phyloP scores from a whole-genome alignment of 2,888 invertebrate genomes.

The Macrophya alboannulata region DNA sequence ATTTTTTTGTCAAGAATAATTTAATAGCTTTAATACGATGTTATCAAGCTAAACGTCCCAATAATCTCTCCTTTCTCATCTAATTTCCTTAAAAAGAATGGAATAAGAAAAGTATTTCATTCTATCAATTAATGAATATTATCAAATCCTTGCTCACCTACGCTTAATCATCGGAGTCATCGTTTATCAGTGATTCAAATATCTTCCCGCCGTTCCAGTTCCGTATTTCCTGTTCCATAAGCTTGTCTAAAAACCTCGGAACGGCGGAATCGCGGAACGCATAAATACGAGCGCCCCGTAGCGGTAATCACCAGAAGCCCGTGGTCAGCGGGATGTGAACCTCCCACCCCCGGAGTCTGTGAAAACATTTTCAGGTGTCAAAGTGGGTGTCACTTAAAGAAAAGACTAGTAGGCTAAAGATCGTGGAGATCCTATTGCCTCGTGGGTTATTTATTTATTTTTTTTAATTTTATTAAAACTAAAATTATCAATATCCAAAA shows the following conservation, averaged over 20 bases:
- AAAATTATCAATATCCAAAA: too few relatives aligned
- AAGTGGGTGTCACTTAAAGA: constrained; percentile 15
- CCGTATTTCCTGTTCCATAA: background rate
- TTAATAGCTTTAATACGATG: background rate
- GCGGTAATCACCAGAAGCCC: background rate
- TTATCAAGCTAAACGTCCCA: too few relatives aligned
- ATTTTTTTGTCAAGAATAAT: background rate
- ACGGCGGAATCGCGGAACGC: background rate
- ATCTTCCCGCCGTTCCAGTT: background rate
- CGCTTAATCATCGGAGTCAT: background rate
- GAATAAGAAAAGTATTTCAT: background rate
- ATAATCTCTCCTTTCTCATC: background rate
- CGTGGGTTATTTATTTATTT: background rate
- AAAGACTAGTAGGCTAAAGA: background rate
- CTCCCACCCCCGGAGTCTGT: background rate
- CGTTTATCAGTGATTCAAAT: background rate
- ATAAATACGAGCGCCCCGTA: background rate
- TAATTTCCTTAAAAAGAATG: background rate
- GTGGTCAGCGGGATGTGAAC: background rate
- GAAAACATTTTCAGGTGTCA: constrained; percentile 32
- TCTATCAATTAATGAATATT: background rate
- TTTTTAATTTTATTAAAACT: too few relatives aligned
- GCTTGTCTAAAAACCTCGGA: background rate
- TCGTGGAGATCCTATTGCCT: background rate
- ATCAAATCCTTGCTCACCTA: background rate